Evolutionary conservation across 1,140 invertebrate genomes (phyloP).

Genomic region (Lithobius niger): DNA sequence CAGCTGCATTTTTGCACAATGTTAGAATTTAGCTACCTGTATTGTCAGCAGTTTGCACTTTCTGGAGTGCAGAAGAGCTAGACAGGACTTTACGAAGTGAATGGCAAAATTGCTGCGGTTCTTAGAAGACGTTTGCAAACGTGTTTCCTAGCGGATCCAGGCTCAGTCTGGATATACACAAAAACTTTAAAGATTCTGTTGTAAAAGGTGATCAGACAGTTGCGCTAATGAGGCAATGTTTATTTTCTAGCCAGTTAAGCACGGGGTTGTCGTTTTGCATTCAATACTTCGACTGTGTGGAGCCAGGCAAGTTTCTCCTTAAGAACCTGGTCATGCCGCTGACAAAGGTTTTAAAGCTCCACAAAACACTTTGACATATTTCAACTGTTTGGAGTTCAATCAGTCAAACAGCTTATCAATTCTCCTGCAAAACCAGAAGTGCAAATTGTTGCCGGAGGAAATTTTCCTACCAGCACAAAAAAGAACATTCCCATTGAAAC

Average conservation of each 20-base stretch:
- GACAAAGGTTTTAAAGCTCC: neutral
- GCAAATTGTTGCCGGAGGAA: neutral
- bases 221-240: neutral
- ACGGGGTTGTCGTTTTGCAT: neutral
- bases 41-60: neutral
- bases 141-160: too few relatives aligned
- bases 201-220: neutral
- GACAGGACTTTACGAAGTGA: neutral
- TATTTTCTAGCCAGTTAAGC: neutral
- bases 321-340: neutral
- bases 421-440: neutral
- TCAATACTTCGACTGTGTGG: too few relatives aligned
- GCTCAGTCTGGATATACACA: neutral
- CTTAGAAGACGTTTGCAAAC: neutral
- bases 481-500: neutral
- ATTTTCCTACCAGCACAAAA: neutral
- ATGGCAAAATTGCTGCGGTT: neutral
- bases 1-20: neutral
- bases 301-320: too few relatives aligned
- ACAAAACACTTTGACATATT: neutral
- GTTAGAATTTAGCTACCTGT: neutral
- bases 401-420: neutral
- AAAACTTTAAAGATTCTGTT: neutral
- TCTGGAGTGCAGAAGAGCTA: neutral
- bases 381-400: neutral